These are phyloP conservation scores for Montipora capricornis DNA, from an alignment of 64 coral and sea anemone species.

Conservation along the genomic window DNA sequence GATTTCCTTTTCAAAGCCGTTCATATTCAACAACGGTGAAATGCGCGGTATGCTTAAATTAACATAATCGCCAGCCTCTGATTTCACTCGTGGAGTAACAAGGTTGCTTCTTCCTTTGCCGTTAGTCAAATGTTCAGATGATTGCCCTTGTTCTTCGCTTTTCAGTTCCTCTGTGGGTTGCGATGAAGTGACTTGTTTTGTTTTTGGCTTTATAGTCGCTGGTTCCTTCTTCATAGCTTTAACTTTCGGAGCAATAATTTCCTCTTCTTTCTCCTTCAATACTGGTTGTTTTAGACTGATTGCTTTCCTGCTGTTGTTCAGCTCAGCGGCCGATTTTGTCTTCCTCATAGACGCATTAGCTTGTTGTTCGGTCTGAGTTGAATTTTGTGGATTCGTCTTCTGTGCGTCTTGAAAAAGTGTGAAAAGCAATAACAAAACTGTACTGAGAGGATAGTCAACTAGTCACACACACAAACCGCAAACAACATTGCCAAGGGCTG, in stretches of 20 bases:
- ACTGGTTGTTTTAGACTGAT: not conserved
- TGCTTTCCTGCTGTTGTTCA: not conserved
- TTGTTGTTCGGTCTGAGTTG: not conserved
- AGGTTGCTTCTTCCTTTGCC: not conserved
- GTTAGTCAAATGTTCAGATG: not conserved
- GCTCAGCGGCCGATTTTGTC: not conserved
- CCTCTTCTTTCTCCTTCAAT: not conserved
- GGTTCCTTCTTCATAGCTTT: conserved; percentile 3
- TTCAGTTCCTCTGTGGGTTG: not conserved
- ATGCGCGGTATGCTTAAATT: not conserved
- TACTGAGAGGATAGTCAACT: too few species aligned
- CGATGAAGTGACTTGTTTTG: not conserved
- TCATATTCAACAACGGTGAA: conserved; percentile 10
- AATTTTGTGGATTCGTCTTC: not conserved
- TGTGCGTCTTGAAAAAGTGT: not conserved
- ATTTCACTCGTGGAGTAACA: not conserved
- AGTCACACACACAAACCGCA: too few species aligned
- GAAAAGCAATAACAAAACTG: not conserved
- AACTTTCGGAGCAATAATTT: not conserved
- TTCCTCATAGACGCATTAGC: not conserved
- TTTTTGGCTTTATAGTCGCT: not conserved
- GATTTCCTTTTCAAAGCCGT: not conserved
- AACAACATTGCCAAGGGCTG: too few species aligned
- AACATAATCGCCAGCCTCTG: not conserved
- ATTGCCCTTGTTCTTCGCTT: not conserved